A percentile compares a stretch with the other conserved stretches of the same genome.
Conservation (phyloP, 2,888 invertebrate genomes). For the Apeira syringaria region DNA sequence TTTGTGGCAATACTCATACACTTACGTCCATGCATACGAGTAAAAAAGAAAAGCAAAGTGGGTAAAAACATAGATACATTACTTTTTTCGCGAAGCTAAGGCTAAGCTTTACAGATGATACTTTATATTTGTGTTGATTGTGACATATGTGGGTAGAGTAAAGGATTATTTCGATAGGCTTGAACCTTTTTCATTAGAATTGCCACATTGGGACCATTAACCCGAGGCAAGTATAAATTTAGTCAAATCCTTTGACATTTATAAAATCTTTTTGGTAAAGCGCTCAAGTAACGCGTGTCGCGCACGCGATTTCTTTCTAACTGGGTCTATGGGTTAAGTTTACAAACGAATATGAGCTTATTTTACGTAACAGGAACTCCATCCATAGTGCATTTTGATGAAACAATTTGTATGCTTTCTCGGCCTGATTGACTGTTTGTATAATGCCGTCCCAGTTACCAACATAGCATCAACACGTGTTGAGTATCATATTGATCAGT, state of each 20-base stretch:
- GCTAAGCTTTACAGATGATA: conserved; percentile 40
- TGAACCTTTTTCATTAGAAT: conserved; percentile 55
- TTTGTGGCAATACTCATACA: conserved; percentile 6
- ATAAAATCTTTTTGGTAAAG: conserved; percentile 33
- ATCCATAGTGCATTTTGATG: conserved; percentile 24
- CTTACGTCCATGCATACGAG: conserved; percentile 1
- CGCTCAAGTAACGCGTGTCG: conserved; percentile 21
- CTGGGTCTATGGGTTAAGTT: conserved; percentile 24
- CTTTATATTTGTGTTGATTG: conserved; percentile 49
- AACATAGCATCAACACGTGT: conserved; percentile 54
- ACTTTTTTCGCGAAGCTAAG: conserved; percentile 19
- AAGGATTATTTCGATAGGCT: conserved; percentile 44
- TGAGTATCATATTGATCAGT: conserved; percentile 43
- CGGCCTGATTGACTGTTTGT: conserved; percentile 59
- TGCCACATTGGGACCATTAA: conserved; percentile 57
- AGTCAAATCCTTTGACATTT: conserved; percentile 42
- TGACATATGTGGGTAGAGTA: conserved; percentile 51
- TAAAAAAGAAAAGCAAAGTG: conserved; percentile 8
- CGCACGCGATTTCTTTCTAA: conserved; percentile 26
- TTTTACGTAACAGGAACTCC: conserved; percentile 28
- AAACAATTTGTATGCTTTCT: conserved; percentile 58
- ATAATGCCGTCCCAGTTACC: conserved; percentile 59
- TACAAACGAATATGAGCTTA: conserved; percentile 17
- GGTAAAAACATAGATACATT: conserved; percentile 6
- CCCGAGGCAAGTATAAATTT: conserved; percentile 49